Percentiles rank a stretch among this genome's conserved stretches.
Conservation (phyloP, 2,888 invertebrate species). For the Ecliptopera silaceata region DNA sequence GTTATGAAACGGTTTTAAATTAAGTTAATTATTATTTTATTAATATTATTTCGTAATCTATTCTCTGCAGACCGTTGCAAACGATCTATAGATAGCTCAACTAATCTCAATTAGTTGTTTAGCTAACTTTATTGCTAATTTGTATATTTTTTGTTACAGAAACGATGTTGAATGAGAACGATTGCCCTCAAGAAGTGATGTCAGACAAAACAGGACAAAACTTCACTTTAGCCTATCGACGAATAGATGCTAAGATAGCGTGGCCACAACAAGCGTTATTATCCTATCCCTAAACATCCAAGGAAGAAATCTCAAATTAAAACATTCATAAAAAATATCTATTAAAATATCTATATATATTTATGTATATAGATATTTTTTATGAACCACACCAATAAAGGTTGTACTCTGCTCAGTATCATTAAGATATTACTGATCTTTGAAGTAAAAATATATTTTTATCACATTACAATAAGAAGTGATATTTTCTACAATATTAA, state of each 20-base stretch:
- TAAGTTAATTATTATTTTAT: too few species aligned
- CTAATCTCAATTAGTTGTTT: too few species aligned
- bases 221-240: conserved; percentile 96
- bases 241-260: conserved; percentile 98
- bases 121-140: too few species aligned
- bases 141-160: conserved; percentile 81
- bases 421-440: conserved; percentile 44
- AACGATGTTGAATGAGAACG: conserved; percentile 93
- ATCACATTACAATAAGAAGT: conserved; percentile 69
- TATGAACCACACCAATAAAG: conserved; percentile 30
- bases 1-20: too few species aligned
- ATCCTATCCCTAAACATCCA: conserved; percentile 65
- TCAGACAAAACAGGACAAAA: conserved; percentile 88
- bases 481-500: conserved; percentile 76
- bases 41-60: too few species aligned
- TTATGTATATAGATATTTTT: conserved; percentile 9
- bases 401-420: conserved; percentile 53
- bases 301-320: conserved; percentile 22
- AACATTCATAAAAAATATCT: conserved; percentile 22
- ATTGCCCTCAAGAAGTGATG: conserved; percentile 95
- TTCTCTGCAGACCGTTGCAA: too few species aligned
- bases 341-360: too few species aligned
- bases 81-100: too few species aligned
- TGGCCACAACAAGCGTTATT: conserved; percentile 90
- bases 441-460: conserved; percentile 63